phyloP scores from a whole-genome alignment of 2,797 vertebrate species.

The Tarsius wallacei region DNA sequence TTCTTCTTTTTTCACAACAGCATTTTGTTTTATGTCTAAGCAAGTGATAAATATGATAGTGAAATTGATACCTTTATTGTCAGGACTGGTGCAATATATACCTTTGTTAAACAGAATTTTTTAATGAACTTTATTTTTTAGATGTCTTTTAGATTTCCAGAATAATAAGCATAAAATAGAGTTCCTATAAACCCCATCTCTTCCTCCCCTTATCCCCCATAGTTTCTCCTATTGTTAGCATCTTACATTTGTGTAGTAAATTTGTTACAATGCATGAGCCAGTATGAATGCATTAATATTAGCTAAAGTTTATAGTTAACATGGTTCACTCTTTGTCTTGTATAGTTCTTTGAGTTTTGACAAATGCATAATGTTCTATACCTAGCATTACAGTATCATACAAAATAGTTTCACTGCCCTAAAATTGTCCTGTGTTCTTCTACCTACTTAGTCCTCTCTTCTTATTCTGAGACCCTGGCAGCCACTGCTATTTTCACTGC shows the following conservation, averaged over 20 bases:
- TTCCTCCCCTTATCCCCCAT: background rate
- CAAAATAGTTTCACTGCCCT: background rate
- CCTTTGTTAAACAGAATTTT: background rate
- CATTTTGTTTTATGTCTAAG: background rate
- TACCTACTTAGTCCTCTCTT: background rate
- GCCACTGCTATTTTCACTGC: background rate
- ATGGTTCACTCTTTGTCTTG: background rate
- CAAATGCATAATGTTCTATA: background rate
- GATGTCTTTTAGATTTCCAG: background rate
- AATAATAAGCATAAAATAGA: background rate
- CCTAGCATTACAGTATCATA: background rate
- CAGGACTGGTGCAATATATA: background rate
- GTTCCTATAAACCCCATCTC: too few species aligned
- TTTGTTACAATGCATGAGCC: background rate
- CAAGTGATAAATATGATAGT: background rate
- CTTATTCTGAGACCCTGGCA: background rate
- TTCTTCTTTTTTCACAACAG: background rate
- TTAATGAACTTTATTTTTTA: background rate
- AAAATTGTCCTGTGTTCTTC: background rate
- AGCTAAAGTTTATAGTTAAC: background rate
- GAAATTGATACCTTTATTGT: background rate
- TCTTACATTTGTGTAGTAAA: background rate
- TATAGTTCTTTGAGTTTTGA: background rate
- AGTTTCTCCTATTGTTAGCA: background rate
- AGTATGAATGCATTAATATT: background rate